These are phyloP conservation scores for Malacosoma neustria DNA, from an alignment of 2,888 invertebrate genomes.

Conservation along the genomic window DNA sequence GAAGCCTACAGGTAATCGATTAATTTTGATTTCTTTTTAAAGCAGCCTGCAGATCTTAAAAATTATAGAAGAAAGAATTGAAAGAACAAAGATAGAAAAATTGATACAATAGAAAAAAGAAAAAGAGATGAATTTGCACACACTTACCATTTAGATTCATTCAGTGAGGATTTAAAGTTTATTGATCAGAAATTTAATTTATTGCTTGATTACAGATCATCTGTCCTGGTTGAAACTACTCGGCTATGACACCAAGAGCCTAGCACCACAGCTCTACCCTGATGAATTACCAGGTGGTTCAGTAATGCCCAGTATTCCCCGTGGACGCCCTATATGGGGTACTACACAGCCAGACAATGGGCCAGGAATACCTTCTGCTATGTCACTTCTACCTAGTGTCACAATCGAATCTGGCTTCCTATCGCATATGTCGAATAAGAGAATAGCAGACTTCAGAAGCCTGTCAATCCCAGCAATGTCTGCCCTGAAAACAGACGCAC, in stretches of 20 bases:
- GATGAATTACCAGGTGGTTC: constrained; percentile 79
- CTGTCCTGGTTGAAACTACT: constrained; percentile 89
- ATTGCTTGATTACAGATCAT: constrained; percentile 87
- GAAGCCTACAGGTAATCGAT: constrained; percentile 79
- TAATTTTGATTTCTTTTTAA: constrained; percentile 1
- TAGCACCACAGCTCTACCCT: constrained; percentile 90
- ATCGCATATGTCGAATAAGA: constrained; percentile 85
- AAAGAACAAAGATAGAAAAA: too few relatives aligned
- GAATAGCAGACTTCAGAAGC: constrained; percentile 84
- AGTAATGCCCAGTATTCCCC: constrained; percentile 78
- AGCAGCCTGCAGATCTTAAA: too few relatives aligned
- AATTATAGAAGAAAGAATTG: too few relatives aligned
- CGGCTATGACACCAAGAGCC: constrained; percentile 88
- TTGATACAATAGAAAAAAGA: too few relatives aligned
- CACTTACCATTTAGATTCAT: too few relatives aligned
- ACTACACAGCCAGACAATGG: constrained; percentile 66
- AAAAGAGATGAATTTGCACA: too few relatives aligned
- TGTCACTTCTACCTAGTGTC: constrained; percentile 79
- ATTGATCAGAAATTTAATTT: too few relatives aligned
- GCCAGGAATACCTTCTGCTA: constrained; percentile 75
- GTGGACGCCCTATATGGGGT: constrained; percentile 72
- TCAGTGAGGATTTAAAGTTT: too few relatives aligned
- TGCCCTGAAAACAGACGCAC: constrained; percentile 85
- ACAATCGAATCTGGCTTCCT: constrained; percentile 89
- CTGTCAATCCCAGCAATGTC: constrained; percentile 87